Conservation (phyloP, 1,140 invertebrate species). For the Macrobrachium rosenbergii region DNA sequence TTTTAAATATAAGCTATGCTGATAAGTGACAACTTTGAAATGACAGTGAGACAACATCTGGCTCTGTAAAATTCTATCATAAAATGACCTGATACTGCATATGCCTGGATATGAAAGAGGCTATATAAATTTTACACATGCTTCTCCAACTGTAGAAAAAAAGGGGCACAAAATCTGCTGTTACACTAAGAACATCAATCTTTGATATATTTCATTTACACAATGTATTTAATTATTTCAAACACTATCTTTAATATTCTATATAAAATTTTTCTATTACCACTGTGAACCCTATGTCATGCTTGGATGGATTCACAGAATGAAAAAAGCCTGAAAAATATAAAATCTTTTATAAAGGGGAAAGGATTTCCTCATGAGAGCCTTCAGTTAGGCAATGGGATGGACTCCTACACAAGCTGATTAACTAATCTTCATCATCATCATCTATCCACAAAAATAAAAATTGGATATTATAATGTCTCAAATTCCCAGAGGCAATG, state of each 20-base stretch:
- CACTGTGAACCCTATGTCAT: slow-evolving; percentile 28
- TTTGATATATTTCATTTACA: too few species aligned
- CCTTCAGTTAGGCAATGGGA: background rate
- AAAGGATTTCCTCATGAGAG: slow-evolving; percentile 21
- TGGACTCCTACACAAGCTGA: background rate
- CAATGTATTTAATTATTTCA: too few species aligned
- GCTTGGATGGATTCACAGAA: slow-evolving; percentile 25
- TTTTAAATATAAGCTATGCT: too few species aligned
- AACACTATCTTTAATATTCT: slow-evolving; percentile 16
- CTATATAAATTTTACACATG: slow-evolving; percentile 10
- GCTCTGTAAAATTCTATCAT: background rate
- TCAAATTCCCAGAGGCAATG: slow-evolving; percentile 8
- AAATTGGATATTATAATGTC: background rate
- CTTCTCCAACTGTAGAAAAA: slow-evolving; percentile 10
- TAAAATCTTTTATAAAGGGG: background rate
- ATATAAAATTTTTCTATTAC: slow-evolving; percentile 24
- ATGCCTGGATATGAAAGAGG: slow-evolving; percentile 22
- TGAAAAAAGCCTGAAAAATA: slow-evolving; percentile 25
- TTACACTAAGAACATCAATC: slow-evolving; percentile 16
- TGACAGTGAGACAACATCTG: too few species aligned
- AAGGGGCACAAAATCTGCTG: background rate
- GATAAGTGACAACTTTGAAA: too few species aligned
- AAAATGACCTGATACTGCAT: slow-evolving; percentile 3
- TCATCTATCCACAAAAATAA: slow-evolving; percentile 9
- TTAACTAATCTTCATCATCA: background rate